Conservation (phyloP, 1,140 invertebrate genomes). For the Acromyrmex echinatior region DNA sequence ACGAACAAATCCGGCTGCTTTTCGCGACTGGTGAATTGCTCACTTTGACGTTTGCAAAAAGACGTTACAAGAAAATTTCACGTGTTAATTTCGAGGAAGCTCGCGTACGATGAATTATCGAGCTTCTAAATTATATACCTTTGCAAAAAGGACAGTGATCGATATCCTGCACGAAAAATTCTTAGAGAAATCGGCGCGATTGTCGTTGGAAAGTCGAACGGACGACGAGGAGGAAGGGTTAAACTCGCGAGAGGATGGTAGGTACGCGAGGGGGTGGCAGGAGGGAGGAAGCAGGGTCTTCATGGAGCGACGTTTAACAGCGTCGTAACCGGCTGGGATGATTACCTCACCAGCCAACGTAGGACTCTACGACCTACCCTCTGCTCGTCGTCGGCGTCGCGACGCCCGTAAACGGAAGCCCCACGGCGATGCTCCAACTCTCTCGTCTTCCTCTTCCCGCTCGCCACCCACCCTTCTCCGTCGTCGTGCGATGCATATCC, state of each 20-base stretch:
- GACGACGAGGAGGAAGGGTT: slow-evolving; percentile 20
- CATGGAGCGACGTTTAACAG: slow-evolving; percentile 78
- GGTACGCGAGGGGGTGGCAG: slow-evolving; percentile 47
- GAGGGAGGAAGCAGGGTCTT: slow-evolving; percentile 65
- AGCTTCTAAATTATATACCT: slow-evolving; percentile 1
- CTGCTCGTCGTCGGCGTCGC: slow-evolving; percentile 70
- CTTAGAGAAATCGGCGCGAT: neutral
- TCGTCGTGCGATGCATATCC: slow-evolving; percentile 46
- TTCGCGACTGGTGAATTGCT: neutral
- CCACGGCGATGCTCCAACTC: slow-evolving; percentile 66
- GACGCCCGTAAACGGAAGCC: slow-evolving; percentile 79
- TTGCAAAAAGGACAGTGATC: slow-evolving; percentile 1
- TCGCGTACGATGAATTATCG: slow-evolving; percentile 30
- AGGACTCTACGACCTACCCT: slow-evolving; percentile 64
- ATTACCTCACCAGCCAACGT: slow-evolving; percentile 73
- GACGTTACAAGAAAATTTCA: slow-evolving; percentile 1
- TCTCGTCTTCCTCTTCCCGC: neutral
- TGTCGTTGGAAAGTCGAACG: slow-evolving; percentile 21
- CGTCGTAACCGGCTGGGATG: slow-evolving; percentile 79
- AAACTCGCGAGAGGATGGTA: slow-evolving; percentile 17
- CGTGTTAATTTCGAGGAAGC: slow-evolving; percentile 6
- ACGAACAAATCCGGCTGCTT: neutral
- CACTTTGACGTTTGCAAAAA: neutral
- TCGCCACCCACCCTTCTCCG: neutral
- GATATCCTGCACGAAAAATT: slow-evolving; percentile 35